Percentiles rank a stretch among this genome's conserved stretches.
Evolutionary conservation across 2,888 invertebrate species (phyloP).

Genomic region (Nomada ruficornis): DNA sequence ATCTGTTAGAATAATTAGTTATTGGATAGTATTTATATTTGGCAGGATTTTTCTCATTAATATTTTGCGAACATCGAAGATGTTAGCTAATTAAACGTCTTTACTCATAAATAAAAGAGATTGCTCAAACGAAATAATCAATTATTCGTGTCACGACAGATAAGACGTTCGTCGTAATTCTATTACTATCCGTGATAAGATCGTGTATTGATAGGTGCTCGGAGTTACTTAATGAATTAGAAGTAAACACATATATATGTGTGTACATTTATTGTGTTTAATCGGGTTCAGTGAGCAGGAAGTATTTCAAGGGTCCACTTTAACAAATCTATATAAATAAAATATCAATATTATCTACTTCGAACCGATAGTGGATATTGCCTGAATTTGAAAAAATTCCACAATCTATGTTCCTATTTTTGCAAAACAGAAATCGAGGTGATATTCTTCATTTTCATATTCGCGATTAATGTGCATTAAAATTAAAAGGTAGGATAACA

Average conservation of each 20-base stretch:
- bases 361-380: background rate
- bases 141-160: constrained; percentile 27
- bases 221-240: background rate
- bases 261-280: constrained; percentile 6
- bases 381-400: too few relatives aligned
- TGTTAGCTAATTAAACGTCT: background rate
- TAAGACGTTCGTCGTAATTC: constrained; percentile 19
- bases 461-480: background rate
- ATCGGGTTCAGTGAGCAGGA: background rate
- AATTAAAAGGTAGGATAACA: background rate
- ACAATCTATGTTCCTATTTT: too few relatives aligned
- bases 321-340: background rate
- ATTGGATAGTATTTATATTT: too few relatives aligned
- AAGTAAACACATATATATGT: background rate
- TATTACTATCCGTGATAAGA: constrained; percentile 10
- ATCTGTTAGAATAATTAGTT: too few relatives aligned
- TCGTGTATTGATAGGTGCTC: background rate
- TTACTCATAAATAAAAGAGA: background rate
- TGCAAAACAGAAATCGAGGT: too few relatives aligned
- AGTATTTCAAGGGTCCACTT: background rate
- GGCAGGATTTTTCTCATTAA: background rate
- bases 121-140: constrained; percentile 21
- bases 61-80: background rate
- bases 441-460: too few relatives aligned
- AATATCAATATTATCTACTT: background rate